Conservation (phyloP, 2,888 invertebrate genomes). For the Lordiphosa andalusiaca region DNA sequence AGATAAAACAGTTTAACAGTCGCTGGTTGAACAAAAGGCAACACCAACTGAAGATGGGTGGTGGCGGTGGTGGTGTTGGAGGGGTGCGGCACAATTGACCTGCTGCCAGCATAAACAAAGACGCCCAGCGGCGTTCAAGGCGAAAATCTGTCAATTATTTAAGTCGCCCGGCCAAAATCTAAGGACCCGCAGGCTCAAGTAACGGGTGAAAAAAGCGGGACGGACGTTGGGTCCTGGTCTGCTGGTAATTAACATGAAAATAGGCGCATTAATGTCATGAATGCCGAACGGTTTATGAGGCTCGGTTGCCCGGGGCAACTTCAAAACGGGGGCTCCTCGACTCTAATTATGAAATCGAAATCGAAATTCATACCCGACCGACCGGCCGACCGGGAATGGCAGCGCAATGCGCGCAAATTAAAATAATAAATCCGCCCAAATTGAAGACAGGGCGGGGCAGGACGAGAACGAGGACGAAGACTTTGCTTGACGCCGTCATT, state of each 20-base stretch:
- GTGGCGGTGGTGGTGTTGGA: background rate
- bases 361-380: conserved; percentile 44
- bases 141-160: conserved; percentile 73
- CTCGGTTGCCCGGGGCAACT: conserved; percentile 34
- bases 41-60: conserved; percentile 27
- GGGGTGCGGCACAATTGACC: conserved; percentile 1
- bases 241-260: conserved; percentile 71
- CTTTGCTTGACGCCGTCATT: conserved; percentile 62
- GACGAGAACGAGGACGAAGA: conserved; percentile 13
- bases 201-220: conserved; percentile 3
- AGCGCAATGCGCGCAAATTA: conserved; percentile 65
- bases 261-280: conserved; percentile 64
- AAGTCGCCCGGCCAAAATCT: conserved; percentile 67
- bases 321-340: conserved; percentile 28
- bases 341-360: conserved; percentile 63
- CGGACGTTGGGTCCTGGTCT: conserved; percentile 31
- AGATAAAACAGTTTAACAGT: conserved; percentile 72
- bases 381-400: conserved; percentile 6
- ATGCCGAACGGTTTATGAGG: conserved; percentile 25
- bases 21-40: conserved; percentile 49
- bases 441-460: conserved; percentile 53
- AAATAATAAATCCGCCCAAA: conserved; percentile 70
- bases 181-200: conserved; percentile 36
- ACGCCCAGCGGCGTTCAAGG: conserved; percentile 43
- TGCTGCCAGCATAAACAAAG: conserved; percentile 37